A percentile compares a stretch with the other conserved stretches of the same genome.
Evolutionary conservation across 2,888 invertebrate species (phyloP).

Genomic region (Lobophora halterata): DNA sequence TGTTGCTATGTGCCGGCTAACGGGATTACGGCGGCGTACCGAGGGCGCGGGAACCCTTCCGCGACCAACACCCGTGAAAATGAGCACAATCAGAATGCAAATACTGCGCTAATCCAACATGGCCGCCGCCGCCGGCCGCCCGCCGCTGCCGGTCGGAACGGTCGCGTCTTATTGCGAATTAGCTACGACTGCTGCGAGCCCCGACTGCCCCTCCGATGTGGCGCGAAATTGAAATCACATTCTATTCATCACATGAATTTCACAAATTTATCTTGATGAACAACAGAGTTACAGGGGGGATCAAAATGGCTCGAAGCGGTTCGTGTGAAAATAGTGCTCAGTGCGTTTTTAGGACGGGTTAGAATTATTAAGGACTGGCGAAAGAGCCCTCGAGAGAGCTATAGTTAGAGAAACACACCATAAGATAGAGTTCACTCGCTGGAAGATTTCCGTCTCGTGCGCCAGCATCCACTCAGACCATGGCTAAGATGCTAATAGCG

Average conservation of each 20-base stretch:
- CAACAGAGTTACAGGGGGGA: no score
- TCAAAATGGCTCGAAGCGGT: no score
- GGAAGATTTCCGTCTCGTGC: no score
- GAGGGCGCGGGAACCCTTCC: conserved; percentile 44
- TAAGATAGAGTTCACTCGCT: no score
- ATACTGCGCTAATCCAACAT: conserved; percentile 55
- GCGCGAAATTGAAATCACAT: conserved; percentile 7
- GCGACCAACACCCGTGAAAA: conserved; percentile 36
- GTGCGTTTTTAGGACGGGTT: no score
- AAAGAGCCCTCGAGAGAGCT: no score
- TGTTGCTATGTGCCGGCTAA: conserved; percentile 39
- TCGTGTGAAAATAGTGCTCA: no score
- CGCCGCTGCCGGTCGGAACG: background rate
- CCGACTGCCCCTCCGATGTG: background rate
- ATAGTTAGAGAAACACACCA: no score
- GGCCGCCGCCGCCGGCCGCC: conserved; percentile 35
- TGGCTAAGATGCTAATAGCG: no score
- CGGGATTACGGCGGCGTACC: conserved; percentile 39
- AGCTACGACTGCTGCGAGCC: background rate
- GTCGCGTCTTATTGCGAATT: conserved; percentile 7
- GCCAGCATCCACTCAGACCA: no score
- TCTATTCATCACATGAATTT: conserved; percentile 3
- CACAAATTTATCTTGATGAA: no score
- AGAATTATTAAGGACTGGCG: no score
- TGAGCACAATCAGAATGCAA: conserved; percentile 57